Percentiles rank a stretch among this genome's conserved stretches.
phyloP scores from a whole-genome alignment of 2,888 invertebrate species.

The Tetragonula carbonaria region DNA sequence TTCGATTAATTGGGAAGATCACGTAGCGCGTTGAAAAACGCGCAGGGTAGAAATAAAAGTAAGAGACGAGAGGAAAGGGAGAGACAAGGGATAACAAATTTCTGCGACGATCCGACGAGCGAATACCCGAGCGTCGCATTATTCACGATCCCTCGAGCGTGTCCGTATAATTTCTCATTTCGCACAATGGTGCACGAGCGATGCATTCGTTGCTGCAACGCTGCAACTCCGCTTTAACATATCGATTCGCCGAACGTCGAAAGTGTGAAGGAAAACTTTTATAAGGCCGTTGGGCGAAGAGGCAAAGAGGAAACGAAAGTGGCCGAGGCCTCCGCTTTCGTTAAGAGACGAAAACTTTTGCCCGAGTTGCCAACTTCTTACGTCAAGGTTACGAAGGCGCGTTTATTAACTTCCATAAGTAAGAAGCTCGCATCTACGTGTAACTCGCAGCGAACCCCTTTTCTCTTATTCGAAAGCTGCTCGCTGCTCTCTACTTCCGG shows the following conservation, averaged over 20 bases:
- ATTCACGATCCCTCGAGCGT: constrained; percentile 17
- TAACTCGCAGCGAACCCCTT: no score
- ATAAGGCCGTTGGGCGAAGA: constrained; percentile 18
- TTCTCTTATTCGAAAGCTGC: no score
- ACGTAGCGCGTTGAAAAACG: not conserved
- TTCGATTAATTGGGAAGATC: not conserved
- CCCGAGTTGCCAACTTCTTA: not conserved
- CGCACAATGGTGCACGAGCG: constrained; percentile 22
- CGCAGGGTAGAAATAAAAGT: no score
- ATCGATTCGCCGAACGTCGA: constrained; percentile 46
- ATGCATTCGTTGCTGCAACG: constrained; percentile 3
- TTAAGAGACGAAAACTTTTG: constrained; percentile 31
- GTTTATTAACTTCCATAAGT: constrained; percentile 18
- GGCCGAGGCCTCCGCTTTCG: not conserved
- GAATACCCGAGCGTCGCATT: constrained; percentile 25
- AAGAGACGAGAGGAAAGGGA: no score
- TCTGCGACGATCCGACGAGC: constrained; percentile 30
- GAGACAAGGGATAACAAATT: constrained; percentile 14
- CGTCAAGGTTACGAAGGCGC: constrained; percentile 14
- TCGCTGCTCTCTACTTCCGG: no score
- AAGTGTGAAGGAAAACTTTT: constrained; percentile 37
- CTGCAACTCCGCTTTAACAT: constrained; percentile 30
- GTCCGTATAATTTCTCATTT: constrained; percentile 41
- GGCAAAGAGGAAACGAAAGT: constrained; percentile 9
- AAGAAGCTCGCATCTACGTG: no score